These are phyloP conservation scores for Pseudobourletiella spinata DNA, from an alignment of 1,140 invertebrate species.

Conservation along the genomic window DNA sequence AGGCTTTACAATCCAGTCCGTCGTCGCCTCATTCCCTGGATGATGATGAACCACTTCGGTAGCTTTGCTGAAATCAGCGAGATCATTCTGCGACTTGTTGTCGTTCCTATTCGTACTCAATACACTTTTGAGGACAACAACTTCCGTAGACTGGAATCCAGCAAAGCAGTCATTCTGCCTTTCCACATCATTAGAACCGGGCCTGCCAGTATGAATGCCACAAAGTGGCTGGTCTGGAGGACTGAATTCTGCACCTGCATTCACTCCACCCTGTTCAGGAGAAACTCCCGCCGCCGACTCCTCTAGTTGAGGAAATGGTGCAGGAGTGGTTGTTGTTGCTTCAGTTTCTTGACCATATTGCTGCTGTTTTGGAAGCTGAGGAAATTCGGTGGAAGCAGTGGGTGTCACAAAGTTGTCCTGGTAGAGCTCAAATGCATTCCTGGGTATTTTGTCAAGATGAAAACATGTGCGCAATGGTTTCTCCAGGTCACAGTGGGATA, in stretches of 20 bases:
- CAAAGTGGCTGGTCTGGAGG: no score
- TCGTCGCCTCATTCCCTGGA: background rate
- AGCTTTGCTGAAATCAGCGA: no score
- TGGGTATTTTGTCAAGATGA: conserved; percentile 9
- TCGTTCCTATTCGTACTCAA: no score
- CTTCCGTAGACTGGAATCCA: no score
- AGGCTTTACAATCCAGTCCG: conserved; percentile 1
- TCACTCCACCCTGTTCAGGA: background rate
- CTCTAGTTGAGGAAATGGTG: background rate
- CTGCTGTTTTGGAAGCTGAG: background rate
- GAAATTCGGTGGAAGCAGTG: background rate
- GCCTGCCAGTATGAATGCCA: no score
- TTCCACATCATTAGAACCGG: no score
- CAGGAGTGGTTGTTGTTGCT: background rate
- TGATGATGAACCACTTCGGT: background rate
- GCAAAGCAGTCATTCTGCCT: background rate
- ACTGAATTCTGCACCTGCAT: background rate
- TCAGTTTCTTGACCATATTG: background rate
- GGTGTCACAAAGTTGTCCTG: conserved; percentile 10
- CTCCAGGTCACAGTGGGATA: conserved; percentile 7
- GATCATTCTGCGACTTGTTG: no score
- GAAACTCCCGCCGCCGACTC: background rate
- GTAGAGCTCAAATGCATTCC: background rate
- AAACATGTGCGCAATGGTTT: conserved; percentile 6
- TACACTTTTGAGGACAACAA: no score